Evolutionary conservation across 2,113 vertebrate species (phyloP).

Genomic region (Fulica atra): DNA sequence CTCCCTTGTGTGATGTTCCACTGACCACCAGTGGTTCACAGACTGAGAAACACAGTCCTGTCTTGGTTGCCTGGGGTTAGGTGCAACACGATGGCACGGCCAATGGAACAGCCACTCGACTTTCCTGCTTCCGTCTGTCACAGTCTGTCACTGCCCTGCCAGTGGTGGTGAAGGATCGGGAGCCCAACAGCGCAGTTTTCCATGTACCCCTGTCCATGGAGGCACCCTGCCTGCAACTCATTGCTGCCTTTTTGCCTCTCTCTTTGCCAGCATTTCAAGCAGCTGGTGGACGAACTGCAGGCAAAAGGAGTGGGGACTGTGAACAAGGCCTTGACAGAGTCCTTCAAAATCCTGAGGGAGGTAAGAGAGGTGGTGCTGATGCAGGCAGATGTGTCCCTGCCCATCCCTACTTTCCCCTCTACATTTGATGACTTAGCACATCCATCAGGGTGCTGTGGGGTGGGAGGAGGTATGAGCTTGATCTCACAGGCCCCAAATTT

Average conservation of each 20-base stretch:
- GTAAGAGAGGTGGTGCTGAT: conserved; percentile 46
- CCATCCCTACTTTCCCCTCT: not conserved
- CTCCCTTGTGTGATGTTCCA: not conserved
- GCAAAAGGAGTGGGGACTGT: conserved; percentile 93
- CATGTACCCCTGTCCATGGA: not conserved
- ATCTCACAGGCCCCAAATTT: not conserved
- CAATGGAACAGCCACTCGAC: not conserved
- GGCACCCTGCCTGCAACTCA: not conserved
- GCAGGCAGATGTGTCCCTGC: not conserved
- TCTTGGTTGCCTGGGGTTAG: not conserved
- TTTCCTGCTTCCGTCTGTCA: not conserved
- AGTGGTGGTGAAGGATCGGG: not conserved
- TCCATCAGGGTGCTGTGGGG: not conserved
- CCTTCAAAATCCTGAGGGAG: conserved; percentile 92
- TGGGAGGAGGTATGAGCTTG: not conserved
- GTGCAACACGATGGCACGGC: not conserved
- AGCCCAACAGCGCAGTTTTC: not conserved
- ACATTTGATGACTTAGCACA: not conserved
- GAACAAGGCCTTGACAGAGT: conserved; percentile 88
- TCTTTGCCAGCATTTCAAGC: conserved; percentile 89
- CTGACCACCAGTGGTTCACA: not conserved
- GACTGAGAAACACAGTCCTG: not conserved
- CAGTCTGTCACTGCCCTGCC: not conserved
- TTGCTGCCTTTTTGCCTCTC: not conserved
- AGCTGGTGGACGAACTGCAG: conserved; percentile 86